phyloP scores from a whole-genome alignment of 2,888 invertebrate species.

The Merodon equestris region DNA sequence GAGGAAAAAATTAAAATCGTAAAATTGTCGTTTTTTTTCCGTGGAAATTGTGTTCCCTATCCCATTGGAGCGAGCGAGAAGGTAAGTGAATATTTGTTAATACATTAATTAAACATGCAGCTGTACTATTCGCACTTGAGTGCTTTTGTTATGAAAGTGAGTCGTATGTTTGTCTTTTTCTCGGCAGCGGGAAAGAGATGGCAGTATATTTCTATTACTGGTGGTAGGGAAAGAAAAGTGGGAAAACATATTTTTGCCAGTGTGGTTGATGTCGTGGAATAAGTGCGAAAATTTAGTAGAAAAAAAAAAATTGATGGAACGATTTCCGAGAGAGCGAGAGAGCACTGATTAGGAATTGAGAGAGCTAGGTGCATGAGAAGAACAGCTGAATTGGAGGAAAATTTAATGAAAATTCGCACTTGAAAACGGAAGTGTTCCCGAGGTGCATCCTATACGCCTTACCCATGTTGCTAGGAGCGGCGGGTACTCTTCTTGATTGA shows the following conservation, averaged over 20 bases:
- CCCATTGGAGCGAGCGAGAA: constrained; percentile 51
- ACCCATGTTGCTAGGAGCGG: neutral
- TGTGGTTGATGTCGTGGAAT: constrained; percentile 33
- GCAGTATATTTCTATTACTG: neutral
- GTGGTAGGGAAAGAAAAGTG: constrained; percentile 4
- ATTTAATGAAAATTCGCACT: constrained; percentile 9
- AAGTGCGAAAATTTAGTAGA: constrained; percentile 31
- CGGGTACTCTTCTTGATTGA: neutral
- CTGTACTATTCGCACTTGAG: constrained; percentile 34
- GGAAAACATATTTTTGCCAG: constrained; percentile 24
- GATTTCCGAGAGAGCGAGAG: neutral
- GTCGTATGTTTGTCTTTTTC: constrained; percentile 51
- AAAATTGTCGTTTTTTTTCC: constrained; percentile 27
- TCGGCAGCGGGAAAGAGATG: constrained; percentile 14
- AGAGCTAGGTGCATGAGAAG: constrained; percentile 6
- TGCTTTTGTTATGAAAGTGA: neutral
- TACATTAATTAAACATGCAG: constrained; percentile 41
- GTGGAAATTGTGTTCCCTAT: constrained; percentile 51
- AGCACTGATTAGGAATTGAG: neutral
- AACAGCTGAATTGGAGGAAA: neutral
- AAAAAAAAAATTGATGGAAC: constrained; percentile 12
- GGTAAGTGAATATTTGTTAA: constrained; percentile 60
- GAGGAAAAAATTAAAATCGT: constrained; percentile 18
- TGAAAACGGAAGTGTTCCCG: neutral
- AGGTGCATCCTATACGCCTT: too few relatives aligned